Evolutionary conservation across 2,113 vertebrate genomes (phyloP).

Genomic region (Zapus hudsonius): DNA sequence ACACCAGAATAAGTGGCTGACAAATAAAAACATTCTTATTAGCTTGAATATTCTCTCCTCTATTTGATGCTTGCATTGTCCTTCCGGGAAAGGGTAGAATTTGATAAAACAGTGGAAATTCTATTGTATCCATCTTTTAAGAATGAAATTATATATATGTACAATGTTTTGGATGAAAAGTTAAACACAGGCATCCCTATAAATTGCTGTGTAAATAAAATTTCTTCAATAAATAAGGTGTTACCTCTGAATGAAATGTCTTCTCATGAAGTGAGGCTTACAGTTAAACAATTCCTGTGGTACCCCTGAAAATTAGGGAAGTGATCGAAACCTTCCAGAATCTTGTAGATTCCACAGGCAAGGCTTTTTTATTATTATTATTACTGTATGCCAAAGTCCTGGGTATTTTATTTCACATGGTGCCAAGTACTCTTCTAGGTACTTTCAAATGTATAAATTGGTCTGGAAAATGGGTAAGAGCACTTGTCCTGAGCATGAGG

Average conservation of each 20-base stretch:
- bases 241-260: background rate
- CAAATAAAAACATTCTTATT: background rate
- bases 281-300: background rate
- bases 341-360: background rate
- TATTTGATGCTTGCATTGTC: background rate
- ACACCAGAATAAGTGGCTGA: background rate
- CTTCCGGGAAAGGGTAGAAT: background rate
- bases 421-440: background rate
- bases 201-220: background rate
- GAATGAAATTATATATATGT: background rate
- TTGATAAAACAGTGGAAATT: background rate
- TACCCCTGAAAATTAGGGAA: background rate
- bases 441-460: constrained; percentile 29
- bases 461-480: too few species aligned
- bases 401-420: background rate
- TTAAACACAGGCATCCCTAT: background rate
- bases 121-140: background rate
- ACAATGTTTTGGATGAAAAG: background rate
- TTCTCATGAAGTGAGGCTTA: background rate
- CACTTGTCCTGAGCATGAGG: too few species aligned
- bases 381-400: background rate
- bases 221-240: background rate
- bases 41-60: background rate
- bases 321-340: background rate
- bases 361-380: background rate